Conservation (phyloP, 92 coral and sea anemone species). For the Nematostella vectensis region DNA sequence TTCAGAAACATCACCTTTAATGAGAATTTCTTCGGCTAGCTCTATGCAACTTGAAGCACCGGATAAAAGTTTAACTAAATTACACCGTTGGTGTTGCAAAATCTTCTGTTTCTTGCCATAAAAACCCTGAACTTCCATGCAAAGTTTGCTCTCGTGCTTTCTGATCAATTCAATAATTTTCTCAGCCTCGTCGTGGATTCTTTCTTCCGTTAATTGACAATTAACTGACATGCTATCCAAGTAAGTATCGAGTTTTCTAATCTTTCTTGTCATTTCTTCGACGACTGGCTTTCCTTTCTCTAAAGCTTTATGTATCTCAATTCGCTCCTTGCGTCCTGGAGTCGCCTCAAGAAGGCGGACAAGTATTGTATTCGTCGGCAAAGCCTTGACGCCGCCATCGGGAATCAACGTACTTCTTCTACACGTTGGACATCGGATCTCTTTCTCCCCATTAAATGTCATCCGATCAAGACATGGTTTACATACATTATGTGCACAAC, state of each 20-base stretch:
- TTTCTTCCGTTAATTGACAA: slow-evolving; percentile 33
- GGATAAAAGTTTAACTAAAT: slow-evolving; percentile 28
- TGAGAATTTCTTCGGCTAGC: slow-evolving; percentile 56
- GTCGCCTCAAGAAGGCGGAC: slow-evolving; percentile 65
- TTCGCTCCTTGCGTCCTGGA: slow-evolving; percentile 66
- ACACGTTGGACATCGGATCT: slow-evolving; percentile 65
- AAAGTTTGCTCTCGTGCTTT: slow-evolving; percentile 45
- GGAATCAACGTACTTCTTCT: slow-evolving; percentile 47
- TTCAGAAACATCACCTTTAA: slow-evolving; percentile 33
- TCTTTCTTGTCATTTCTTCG: slow-evolving; percentile 36
- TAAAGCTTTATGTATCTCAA: slow-evolving; percentile 61
- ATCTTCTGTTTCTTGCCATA: slow-evolving; percentile 44
- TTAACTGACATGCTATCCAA: slow-evolving; percentile 18
- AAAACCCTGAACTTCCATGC: slow-evolving; percentile 38
- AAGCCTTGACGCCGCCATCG: slow-evolving; percentile 44
- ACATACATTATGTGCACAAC: slow-evolving; percentile 77
- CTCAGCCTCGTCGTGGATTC: slow-evolving; percentile 41
- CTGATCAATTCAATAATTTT: slow-evolving; percentile 32
- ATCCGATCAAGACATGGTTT: slow-evolving; percentile 67
- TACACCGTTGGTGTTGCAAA: slow-evolving; percentile 46
- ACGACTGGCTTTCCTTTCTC: slow-evolving; percentile 69
- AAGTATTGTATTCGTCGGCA: slow-evolving; percentile 65
- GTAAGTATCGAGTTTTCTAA: slow-evolving; percentile 31
- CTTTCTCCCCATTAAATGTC: slow-evolving; percentile 29
- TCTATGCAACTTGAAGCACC: slow-evolving; percentile 50